Evolutionary conservation across 1,140 invertebrate species (phyloP).

Genomic region (Calephelis virginiensis): DNA sequence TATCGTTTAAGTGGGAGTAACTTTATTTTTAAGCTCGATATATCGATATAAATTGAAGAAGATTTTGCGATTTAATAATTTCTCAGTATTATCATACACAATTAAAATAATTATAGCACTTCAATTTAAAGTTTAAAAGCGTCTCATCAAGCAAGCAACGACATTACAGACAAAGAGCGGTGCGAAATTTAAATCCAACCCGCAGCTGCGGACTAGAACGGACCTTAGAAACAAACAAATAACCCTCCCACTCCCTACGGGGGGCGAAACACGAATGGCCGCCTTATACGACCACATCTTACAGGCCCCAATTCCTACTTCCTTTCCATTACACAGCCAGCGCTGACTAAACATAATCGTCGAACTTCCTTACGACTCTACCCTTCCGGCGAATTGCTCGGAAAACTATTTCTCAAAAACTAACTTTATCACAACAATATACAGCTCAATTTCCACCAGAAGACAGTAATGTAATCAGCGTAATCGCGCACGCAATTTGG

Average conservation of each 20-base stretch:
- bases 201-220: slow-evolving; percentile 57
- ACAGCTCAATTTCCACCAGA: slow-evolving; percentile 39
- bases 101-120: slow-evolving; percentile 40
- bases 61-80: background rate
- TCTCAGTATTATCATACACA: background rate
- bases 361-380: slow-evolving; percentile 77
- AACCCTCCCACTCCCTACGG: slow-evolving; percentile 46
- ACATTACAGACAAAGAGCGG: slow-evolving; percentile 64
- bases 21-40: too few relatives aligned
- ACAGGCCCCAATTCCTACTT: slow-evolving; percentile 76
- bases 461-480: slow-evolving; percentile 34
- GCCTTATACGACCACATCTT: slow-evolving; percentile 76
- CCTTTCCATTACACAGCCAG: slow-evolving; percentile 75
- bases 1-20: too few relatives aligned
- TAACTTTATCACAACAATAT: slow-evolving; percentile 34
- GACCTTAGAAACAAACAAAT: slow-evolving; percentile 75
- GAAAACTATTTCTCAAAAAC: slow-evolving; percentile 28
- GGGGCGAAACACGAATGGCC: slow-evolving; percentile 55
- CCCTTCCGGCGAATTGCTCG: slow-evolving; percentile 68
- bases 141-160: slow-evolving; percentile 64
- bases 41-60: too few relatives aligned
- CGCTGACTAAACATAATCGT: slow-evolving; percentile 77
- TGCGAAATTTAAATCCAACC: slow-evolving; percentile 74
- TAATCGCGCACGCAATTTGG: slow-evolving; percentile 27
- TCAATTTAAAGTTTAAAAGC: slow-evolving; percentile 70